Percentiles rank a stretch among this genome's conserved stretches.
Conservation (phyloP, 2,113 vertebrate species). For the Physeter macrocephalus region DNA sequence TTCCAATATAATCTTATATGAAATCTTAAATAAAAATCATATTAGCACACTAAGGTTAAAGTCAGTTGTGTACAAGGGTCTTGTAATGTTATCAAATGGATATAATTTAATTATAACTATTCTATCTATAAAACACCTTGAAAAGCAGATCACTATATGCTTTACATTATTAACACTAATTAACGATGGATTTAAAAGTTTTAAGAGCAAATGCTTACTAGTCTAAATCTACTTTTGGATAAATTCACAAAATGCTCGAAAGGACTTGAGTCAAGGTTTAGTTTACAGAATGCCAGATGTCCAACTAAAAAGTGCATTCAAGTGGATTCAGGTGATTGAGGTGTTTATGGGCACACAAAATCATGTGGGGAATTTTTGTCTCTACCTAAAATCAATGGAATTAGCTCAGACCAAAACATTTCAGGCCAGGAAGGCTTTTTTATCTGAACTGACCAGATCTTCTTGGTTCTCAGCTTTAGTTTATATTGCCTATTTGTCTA, state of each 20-base stretch:
- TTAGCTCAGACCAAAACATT: background rate
- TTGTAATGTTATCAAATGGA: background rate
- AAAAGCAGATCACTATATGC: background rate
- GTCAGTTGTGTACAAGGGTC: background rate
- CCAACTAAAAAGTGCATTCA: background rate
- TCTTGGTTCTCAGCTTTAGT: background rate
- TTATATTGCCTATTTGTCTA: background rate
- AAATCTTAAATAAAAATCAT: constrained; percentile 6
- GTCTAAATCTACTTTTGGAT: background rate
- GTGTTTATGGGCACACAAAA: background rate
- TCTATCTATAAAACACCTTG: background rate
- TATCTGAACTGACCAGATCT: background rate
- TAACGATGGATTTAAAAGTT: background rate
- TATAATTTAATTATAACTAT: background rate
- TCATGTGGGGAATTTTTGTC: background rate
- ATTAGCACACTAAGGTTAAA: background rate
- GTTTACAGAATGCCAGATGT: background rate
- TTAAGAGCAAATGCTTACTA: background rate
- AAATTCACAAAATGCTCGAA: background rate
- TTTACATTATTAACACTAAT: background rate
- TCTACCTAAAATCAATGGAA: background rate
- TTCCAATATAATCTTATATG: background rate
- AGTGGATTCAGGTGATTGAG: background rate
- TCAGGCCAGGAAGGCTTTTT: background rate
- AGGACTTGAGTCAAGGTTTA: background rate